Evolutionary conservation across 2,797 vertebrate genomes (phyloP).

Genomic region (Acipenser ruthenus): DNA sequence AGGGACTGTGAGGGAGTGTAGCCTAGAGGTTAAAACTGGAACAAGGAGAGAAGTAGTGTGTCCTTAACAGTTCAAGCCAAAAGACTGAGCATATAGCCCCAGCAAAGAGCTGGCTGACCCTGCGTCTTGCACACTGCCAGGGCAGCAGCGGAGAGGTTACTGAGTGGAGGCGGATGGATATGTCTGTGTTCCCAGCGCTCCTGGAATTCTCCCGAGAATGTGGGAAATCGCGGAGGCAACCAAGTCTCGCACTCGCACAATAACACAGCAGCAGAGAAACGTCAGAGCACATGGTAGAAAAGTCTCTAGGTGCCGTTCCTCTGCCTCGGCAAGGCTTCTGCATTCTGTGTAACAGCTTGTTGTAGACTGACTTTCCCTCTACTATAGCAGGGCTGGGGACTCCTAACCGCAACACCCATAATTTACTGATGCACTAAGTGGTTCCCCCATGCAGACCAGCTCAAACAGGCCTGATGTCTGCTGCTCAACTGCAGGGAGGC

Average conservation of each 20-base stretch:
- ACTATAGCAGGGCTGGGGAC: constrained; percentile 16
- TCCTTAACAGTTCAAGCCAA: too few relatives aligned
- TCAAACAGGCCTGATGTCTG: constrained; percentile 24
- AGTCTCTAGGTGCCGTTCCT: constrained; percentile 15
- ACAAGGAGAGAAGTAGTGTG: too few relatives aligned
- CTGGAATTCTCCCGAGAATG: too few relatives aligned
- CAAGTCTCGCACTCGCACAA: constrained; percentile 3
- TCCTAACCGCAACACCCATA: constrained; percentile 31
- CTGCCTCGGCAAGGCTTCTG: constrained; percentile 14
- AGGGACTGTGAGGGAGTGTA: too few relatives aligned
- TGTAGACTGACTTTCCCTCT: not conserved
- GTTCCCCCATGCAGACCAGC: constrained; percentile 30
- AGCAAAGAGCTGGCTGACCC: too few relatives aligned
- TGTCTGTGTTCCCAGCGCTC: too few relatives aligned
- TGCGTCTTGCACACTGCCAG: too few relatives aligned
- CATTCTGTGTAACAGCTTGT: not conserved
- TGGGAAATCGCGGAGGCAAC: too few relatives aligned
- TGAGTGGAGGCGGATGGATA: too few relatives aligned
- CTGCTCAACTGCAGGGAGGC: not conserved
- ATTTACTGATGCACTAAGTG: constrained; percentile 38
- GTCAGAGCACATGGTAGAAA: constrained; percentile 8
- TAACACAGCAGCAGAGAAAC: not conserved
- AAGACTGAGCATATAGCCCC: too few relatives aligned
- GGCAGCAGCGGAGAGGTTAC: too few relatives aligned
- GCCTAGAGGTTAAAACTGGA: too few relatives aligned